Base-by-base conservation (phyloP, 2,888 invertebrate species). In the Aquatica leii region DNA sequence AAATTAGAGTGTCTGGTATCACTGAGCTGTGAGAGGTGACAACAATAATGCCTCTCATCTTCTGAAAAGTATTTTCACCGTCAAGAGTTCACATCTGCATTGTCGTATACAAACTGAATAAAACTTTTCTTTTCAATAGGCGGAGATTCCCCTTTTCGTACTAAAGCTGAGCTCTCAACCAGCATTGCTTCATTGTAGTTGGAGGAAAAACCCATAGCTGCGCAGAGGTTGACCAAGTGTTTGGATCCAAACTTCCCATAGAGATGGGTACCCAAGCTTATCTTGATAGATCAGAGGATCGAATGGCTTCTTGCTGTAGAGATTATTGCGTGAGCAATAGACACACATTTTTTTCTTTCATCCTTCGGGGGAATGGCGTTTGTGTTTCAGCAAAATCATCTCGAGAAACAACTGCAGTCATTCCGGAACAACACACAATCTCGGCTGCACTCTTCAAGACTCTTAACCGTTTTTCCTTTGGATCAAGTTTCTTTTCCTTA, bases 361-460 rank as follows among this genome's bases (percentile, higher is more conserved):
- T 3, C 9, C 15, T 17, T 6, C 43, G 43, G 15, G 14, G 9
- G 18, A 2, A 4, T 43, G 4, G 15, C 43, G 43, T 43, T 43
- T 43, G 43, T 43, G 4, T 37, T 43, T 43, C 14, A 43, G 43
- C 18, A 43, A 2, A n/a, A 48, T 18, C 1, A 48, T 57, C 11
- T 57, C 31, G 5, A 57, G 37, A n/a, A 57, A 17, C 12, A 49
- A 14, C 9, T 14, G 17, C 20, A 57, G 14, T 18, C 40, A 34
- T n/a, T 35, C 49, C 1, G 50, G 49, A 11, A 57, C n/a, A 8
- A 9, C 15, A 20, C 4, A 49, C 21, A 17, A 57, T 49, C 15
- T 49, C 11, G 1, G 14, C 57, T 18, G 57, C 57, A 11, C 20
- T 37, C 35, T 57, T 31, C 4, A 57, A 20, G 9, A 57, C 37